A percentile compares a stretch with the other conserved stretches of the same genome.
Conservation (phyloP, 2,113 vertebrate genomes). For the Lepus europaeus region DNA sequence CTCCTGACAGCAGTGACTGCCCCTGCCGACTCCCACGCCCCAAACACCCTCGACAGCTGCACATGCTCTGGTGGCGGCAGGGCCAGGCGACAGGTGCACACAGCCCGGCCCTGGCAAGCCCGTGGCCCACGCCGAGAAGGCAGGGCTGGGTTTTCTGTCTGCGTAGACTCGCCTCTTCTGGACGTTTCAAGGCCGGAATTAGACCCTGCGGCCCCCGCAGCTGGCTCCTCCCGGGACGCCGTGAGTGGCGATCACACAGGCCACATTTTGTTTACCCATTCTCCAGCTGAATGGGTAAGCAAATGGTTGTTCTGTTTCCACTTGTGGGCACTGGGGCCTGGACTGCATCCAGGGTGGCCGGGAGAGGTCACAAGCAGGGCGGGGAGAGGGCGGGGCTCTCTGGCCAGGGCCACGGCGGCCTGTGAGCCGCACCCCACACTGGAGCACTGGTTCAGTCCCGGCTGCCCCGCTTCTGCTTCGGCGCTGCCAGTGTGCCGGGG, state of each 20-base stretch:
- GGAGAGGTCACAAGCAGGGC: too few relatives aligned
- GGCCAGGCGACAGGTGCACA: background rate
- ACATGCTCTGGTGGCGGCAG: accelerated
- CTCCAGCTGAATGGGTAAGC: background rate
- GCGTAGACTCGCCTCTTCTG: background rate
- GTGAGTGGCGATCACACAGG: accelerated
- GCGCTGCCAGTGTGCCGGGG: too few relatives aligned
- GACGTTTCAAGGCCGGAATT: background rate
- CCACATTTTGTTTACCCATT: background rate
- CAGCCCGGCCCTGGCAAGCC: background rate
- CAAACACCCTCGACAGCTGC: background rate
- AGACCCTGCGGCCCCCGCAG: background rate
- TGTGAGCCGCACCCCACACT: too few relatives aligned
- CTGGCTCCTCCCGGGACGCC: background rate
- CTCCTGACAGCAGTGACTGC: background rate
- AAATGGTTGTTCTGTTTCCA: background rate
- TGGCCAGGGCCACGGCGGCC: too few relatives aligned
- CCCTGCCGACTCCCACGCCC: background rate
- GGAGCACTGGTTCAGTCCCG: too few relatives aligned
- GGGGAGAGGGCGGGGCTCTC: too few relatives aligned
- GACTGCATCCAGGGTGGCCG: background rate
- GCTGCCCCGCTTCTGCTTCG: too few relatives aligned
- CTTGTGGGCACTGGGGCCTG: background rate
- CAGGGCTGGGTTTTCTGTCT: too few relatives aligned
- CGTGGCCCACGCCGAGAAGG: background rate